phyloP scores from a whole-genome alignment of 2,797 vertebrate species.

The Sternarchorhynchus goeldii region DNA sequence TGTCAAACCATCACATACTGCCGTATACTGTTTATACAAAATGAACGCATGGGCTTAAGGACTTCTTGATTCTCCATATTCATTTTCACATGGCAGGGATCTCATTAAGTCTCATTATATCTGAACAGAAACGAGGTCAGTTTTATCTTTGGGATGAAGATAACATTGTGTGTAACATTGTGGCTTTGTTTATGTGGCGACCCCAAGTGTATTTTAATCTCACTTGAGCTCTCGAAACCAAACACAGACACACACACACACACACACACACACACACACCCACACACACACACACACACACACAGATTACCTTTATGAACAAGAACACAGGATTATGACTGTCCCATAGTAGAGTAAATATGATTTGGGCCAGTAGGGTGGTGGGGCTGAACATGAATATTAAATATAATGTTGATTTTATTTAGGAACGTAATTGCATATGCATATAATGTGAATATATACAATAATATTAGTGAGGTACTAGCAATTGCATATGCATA shows the following conservation, averaged over 20 bases:
- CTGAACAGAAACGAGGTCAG: too few species aligned
- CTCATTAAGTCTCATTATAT: neutral
- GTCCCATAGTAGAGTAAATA: neutral
- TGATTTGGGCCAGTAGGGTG: neutral
- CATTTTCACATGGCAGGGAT: slow-evolving; percentile 7
- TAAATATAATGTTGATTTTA: too few species aligned
- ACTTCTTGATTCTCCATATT: slow-evolving; percentile 4
- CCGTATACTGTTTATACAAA: neutral
- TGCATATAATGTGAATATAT: too few species aligned
- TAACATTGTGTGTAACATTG: slow-evolving; percentile 4
- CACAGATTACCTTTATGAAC: slow-evolving; percentile 12
- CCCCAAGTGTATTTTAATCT: slow-evolving; percentile 39
- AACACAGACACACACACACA: slow-evolving; percentile 25
- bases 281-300: slow-evolving; percentile 14
- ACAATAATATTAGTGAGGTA: too few species aligned
- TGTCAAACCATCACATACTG: neutral
- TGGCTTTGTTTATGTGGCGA: slow-evolving; percentile 12
- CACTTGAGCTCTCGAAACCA: slow-evolving; percentile 30
- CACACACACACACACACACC: neutral
- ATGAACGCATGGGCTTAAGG: neutral
- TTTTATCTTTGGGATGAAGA: slow-evolving; percentile 4
- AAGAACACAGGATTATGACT: slow-evolving; percentile 36
- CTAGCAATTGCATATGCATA: too few species aligned
- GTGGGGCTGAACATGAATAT: neutral
- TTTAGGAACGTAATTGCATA: too few species aligned